These are phyloP conservation scores for Flexamia atlantica DNA, from an alignment of 2,888 invertebrate species.

Conservation along the genomic window DNA sequence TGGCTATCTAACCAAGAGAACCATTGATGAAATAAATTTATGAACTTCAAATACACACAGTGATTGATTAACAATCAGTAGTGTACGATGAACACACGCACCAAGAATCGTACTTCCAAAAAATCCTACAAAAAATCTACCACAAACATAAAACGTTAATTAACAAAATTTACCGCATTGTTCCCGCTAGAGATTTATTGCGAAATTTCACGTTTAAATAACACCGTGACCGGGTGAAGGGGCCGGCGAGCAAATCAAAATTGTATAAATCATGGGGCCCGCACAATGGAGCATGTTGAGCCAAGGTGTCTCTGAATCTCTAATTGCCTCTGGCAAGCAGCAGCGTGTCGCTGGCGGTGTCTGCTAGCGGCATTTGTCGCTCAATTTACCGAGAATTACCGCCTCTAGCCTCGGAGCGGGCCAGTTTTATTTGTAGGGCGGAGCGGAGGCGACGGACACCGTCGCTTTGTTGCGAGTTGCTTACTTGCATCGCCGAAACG, in stretches of 20 bases:
- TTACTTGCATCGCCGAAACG: neutral
- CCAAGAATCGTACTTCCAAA: too few species aligned
- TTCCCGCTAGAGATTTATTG: neutral
- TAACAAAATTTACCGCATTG: neutral
- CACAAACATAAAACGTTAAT: too few species aligned
- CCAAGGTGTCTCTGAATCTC: neutral
- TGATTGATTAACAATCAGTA: too few species aligned
- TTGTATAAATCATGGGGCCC: neutral
- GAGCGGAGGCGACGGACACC: neutral
- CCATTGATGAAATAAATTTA: too few species aligned
- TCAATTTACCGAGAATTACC: conserved; percentile 48
- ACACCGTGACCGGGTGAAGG: neutral
- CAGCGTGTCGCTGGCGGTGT: neutral
- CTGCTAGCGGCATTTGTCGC: conserved; percentile 38
- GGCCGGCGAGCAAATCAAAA: conserved; percentile 22
- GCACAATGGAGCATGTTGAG: conserved; percentile 8
- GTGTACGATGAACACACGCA: too few species aligned
- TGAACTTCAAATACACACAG: too few species aligned
- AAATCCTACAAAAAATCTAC: too few species aligned
- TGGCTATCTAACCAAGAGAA: too few species aligned
- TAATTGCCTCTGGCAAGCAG: conserved; percentile 15
- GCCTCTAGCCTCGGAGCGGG: neutral
- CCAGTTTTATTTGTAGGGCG: conserved; percentile 30
- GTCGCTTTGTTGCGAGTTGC: conserved; percentile 19
- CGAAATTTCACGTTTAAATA: neutral